Evolutionary conservation across 1,140 invertebrate genomes (phyloP).

Genomic region (Lerema accius): DNA sequence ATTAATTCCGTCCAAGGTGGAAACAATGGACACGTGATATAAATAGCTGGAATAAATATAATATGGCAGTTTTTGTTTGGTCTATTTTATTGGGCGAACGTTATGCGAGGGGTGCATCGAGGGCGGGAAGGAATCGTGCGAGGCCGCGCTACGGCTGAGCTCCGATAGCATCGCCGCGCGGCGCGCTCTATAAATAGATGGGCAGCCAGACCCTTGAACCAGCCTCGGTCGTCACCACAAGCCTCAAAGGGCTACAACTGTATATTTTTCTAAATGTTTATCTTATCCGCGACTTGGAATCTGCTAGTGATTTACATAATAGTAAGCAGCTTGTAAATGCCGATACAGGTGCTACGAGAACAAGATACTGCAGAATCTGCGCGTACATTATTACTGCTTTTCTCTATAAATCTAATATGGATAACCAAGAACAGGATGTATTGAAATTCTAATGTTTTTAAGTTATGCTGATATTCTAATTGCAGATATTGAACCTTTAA

Average conservation of each 20-base stretch:
- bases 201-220: conserved; percentile 74
- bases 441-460: background rate
- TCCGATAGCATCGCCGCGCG: conserved; percentile 74
- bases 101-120: conserved; percentile 73
- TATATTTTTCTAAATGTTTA: conserved; percentile 46
- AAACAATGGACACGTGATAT: conserved; percentile 78
- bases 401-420: conserved; percentile 9
- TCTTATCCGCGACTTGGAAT: conserved; percentile 34
- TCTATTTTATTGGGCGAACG: conserved; percentile 75
- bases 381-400: conserved; percentile 4
- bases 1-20: conserved; percentile 62
- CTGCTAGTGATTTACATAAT: conserved; percentile 24
- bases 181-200: conserved; percentile 76
- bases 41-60: conserved; percentile 76
- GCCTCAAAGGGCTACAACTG: conserved; percentile 63
- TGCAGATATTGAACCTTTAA: background rate
- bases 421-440: background rate
- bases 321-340: conserved; percentile 22
- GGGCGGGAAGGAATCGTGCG: conserved; percentile 71
- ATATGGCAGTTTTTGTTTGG: conserved; percentile 69
- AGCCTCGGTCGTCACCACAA: conserved; percentile 66
- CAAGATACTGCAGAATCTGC: background rate
- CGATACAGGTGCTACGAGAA: conserved; percentile 1
- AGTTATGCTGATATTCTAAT: background rate
- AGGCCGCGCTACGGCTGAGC: conserved; percentile 57